A percentile compares a stretch with the other conserved stretches of the same genome.
phyloP scores from a whole-genome alignment of 2,797 vertebrate species.

The Oreochromis grahami region DNA sequence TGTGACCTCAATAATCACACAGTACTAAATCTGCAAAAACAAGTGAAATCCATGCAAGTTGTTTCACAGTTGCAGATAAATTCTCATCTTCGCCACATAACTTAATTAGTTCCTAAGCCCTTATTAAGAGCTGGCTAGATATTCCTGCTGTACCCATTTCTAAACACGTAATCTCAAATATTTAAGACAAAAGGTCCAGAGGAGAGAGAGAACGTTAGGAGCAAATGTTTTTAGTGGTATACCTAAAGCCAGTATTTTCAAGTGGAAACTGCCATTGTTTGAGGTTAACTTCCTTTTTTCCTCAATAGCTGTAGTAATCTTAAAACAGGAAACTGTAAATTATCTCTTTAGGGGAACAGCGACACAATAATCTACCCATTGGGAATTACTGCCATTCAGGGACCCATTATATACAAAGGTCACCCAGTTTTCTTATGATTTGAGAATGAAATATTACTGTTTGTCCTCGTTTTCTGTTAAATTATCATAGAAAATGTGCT shows the following conservation, averaged over 20 bases:
- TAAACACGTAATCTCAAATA: not conserved
- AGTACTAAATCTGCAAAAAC: not conserved
- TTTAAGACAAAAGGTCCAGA: not conserved
- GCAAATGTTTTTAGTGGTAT: not conserved
- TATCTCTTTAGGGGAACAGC: not conserved
- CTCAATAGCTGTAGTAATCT: not conserved
- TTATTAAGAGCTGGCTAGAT: not conserved
- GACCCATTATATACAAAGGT: not conserved
- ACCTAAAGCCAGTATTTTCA: constrained; percentile 44
- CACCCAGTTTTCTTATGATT: not conserved
- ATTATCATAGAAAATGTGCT: not conserved
- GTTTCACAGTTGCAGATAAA: not conserved
- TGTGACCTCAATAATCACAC: not conserved
- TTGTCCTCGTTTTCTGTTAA: not conserved
- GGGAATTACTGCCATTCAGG: not conserved
- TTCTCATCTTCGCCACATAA: not conserved
- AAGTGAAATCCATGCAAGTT: not conserved
- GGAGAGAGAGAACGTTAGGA: not conserved
- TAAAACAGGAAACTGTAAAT: constrained; percentile 32
- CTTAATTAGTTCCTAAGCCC: not conserved
- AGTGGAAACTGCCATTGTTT: constrained; percentile 7
- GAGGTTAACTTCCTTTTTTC: constrained; percentile 11
- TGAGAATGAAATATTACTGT: not conserved
- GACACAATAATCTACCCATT: not conserved
- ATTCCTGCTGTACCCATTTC: constrained; percentile 25